Evolutionary conservation across 2,113 vertebrate species (phyloP).

Genomic region (Atrichornis clamosus): DNA sequence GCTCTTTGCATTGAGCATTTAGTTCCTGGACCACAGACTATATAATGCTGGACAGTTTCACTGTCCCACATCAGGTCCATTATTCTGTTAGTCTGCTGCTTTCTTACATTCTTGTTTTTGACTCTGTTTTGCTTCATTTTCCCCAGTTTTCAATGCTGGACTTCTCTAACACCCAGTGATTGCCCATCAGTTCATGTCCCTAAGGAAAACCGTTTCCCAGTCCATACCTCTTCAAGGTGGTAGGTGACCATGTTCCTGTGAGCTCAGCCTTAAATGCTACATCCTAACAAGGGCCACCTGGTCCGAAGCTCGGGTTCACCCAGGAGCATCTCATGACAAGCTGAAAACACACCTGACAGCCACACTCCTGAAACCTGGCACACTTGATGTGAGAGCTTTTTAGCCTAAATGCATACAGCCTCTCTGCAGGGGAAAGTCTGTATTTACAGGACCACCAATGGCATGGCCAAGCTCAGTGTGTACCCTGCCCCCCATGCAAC

Average conservation of each 20-base stretch:
- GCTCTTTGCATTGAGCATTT: background rate
- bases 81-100: background rate
- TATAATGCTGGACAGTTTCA: background rate
- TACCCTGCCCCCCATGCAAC: background rate
- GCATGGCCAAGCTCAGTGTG: background rate
- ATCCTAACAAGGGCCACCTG: background rate
- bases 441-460: background rate
- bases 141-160: background rate
- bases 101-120: background rate
- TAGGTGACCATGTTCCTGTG: background rate
- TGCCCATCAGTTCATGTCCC: background rate
- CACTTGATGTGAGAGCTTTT: background rate
- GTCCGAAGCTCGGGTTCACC: background rate
- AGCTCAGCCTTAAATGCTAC: background rate
- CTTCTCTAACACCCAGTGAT: background rate
- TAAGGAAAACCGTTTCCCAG: background rate
- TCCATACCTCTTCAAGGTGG: background rate
- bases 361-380: background rate
- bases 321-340: background rate
- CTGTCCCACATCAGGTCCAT: background rate
- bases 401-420: background rate
- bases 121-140: background rate
- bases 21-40: background rate
- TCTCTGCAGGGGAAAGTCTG: background rate
- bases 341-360: background rate